phyloP scores from a whole-genome alignment of 2,113 vertebrate species.

The Microtus pennsylvanicus region DNA sequence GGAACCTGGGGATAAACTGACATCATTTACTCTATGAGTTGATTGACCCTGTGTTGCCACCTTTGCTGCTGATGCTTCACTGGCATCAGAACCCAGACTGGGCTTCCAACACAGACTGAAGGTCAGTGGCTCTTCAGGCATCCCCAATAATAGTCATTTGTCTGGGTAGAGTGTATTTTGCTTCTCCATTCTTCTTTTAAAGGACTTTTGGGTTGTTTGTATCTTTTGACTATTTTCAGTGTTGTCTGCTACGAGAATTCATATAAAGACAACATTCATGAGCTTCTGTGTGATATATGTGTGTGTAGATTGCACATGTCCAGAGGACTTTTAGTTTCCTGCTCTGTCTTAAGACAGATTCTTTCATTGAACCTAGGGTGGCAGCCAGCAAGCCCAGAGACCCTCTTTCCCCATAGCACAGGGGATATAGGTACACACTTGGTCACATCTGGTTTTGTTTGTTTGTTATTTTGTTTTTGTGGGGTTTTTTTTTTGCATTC shows the following conservation, averaged over 20 bases:
- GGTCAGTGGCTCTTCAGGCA: not conserved
- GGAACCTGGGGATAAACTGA: not conserved
- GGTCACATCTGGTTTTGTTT: not conserved
- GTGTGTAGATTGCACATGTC: not conserved
- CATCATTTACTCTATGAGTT: not conserved
- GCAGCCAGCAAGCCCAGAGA: not conserved
- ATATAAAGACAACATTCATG: not conserved
- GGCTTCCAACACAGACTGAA: not conserved
- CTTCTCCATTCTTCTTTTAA: not conserved
- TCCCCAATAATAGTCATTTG: not conserved
- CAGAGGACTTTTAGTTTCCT: not conserved
- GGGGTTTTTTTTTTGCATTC: no score
- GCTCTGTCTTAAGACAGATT: no score
- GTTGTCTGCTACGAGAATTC: not conserved
- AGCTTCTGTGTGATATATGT: not conserved
- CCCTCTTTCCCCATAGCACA: not conserved
- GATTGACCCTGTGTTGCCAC: not conserved
- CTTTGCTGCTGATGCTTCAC: not conserved
- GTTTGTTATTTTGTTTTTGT: not conserved
- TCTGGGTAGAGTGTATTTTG: not conserved
- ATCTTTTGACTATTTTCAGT: not conserved
- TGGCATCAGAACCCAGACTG: not conserved
- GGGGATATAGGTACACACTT: not conserved
- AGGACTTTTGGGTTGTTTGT: not conserved
- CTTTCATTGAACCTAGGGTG: no score